Evolutionary conservation across 2,113 vertebrate genomes (phyloP), one percentile per base, ranked within the genome.

Genomic region (Rhinolophus sinicus): DNA sequence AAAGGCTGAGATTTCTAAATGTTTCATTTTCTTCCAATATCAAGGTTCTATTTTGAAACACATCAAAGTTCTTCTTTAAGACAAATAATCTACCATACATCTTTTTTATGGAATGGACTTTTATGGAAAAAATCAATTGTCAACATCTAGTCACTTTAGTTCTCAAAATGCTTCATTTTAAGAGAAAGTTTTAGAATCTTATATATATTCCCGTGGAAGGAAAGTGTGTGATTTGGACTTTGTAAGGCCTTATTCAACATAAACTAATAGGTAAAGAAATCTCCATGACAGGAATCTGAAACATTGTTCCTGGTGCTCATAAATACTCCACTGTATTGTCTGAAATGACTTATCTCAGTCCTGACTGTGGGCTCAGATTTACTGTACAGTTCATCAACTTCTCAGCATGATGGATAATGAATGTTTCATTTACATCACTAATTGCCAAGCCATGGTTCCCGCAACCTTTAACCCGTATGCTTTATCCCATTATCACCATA

Each of bases 301-400:
- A 97, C 84, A 98, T 95, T 98, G 98, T 99, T 98, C 98, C 97
- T 97, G 83, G 98, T 98, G 94, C 97, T 98, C 98, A 98, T 98
- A 99, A 99, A 98, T 98, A 98, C 96, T 89, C 75, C 58, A 72
- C 98, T 11, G 97, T 98, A 99, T 98, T 99, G 98, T 99, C 99
- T 99, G 97, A 99, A 99, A 99, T 99, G 99, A 99, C 98, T 99
- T 98, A 98, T 99, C 98, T 99, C 98, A 98, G 98, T 99, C 99
- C 99, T 99, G 98, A 99, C 99, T 99, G 98, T 99, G 98, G 99
- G 99, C 99, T 99, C 99, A 99, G 99, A 99, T 99, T 99, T 99
- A 99, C 99, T 99, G 99, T 99, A 99, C 99, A 99, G 99, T 99
- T 99, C 99, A 99, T 99, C 99, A 99, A 99, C 99, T 99, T 99